A percentile compares a stretch with the other conserved stretches of the same genome.
Evolutionary conservation across 2,888 invertebrate species (phyloP).

Genomic region (Nemotelus pantherinus): DNA sequence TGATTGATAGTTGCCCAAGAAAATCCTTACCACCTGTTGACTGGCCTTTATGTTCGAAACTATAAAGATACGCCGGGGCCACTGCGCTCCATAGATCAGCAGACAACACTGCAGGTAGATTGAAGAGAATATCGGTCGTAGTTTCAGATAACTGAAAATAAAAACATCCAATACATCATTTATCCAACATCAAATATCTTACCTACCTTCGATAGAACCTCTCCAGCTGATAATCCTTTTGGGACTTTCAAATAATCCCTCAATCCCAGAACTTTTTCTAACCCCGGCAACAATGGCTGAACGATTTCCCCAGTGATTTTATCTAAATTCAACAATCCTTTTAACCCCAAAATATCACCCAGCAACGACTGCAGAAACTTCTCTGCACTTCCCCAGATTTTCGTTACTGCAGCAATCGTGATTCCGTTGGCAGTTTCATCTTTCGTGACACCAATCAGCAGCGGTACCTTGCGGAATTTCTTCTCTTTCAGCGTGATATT

Average conservation of each 20-base stretch:
- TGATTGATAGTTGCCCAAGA: slow-evolving; percentile 73
- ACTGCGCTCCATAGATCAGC: slow-evolving; percentile 75
- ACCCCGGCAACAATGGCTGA: slow-evolving; percentile 59
- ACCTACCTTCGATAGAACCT: slow-evolving; percentile 59
- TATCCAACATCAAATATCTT: neutral
- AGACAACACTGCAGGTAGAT: slow-evolving; percentile 78
- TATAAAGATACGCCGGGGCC: slow-evolving; percentile 75
- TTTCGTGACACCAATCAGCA: slow-evolving; percentile 78
- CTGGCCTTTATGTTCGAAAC: slow-evolving; percentile 77
- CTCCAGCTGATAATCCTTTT: slow-evolving; percentile 56
- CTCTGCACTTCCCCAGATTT: slow-evolving; percentile 59
- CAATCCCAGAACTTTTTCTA: slow-evolving; percentile 56
- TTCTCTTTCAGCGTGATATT: slow-evolving; percentile 69
- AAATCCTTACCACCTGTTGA: slow-evolving; percentile 69
- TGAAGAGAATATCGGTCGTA: slow-evolving; percentile 78
- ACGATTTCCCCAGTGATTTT: slow-evolving; percentile 57
- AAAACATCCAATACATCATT: neutral
- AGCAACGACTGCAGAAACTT: slow-evolving; percentile 58
- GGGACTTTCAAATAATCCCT: slow-evolving; percentile 60
- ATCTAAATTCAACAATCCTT: slow-evolving; percentile 58
- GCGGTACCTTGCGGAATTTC: slow-evolving; percentile 69
- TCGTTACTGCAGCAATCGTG: slow-evolving; percentile 56
- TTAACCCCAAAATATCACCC: slow-evolving; percentile 56
- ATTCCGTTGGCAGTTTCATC: slow-evolving; percentile 71
- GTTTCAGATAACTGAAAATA: slow-evolving; percentile 57